Evolutionary conservation across 2,888 invertebrate species (phyloP).

Genomic region (Meteorus cinctellus): DNA sequence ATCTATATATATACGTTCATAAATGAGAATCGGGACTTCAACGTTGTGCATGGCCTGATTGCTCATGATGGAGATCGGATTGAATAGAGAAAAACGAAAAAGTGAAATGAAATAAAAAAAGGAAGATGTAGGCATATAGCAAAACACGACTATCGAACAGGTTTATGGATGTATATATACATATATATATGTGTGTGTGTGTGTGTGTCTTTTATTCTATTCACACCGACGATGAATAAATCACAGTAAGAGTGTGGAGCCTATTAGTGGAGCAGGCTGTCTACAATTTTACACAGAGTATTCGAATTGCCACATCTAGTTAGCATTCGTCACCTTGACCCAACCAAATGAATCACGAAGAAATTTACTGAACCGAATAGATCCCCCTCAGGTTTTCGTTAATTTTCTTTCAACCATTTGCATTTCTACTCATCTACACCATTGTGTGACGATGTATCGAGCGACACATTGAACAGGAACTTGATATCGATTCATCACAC

Average conservation of each 20-base stretch:
- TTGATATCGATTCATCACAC: no score
- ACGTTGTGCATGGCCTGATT: conserved; percentile 4
- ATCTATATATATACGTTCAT: background rate
- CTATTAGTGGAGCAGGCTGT: conserved; percentile 60
- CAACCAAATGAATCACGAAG: background rate
- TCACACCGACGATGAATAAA: conserved; percentile 57
- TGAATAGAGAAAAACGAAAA: conserved; percentile 9
- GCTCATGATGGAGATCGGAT: conserved; percentile 39
- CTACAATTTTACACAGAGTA: conserved; percentile 26
- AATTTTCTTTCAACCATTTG: no score
- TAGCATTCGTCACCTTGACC: background rate
- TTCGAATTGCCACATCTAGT: background rate
- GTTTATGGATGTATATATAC: conserved; percentile 45
- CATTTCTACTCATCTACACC: no score
- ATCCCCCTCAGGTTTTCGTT: no score
- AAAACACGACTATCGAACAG: conserved; percentile 51
- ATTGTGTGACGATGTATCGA: no score
- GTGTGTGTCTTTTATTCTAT: conserved; percentile 46
- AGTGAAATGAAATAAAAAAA: background rate
- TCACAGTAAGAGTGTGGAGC: conserved; percentile 54
- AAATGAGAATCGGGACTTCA: conserved; percentile 40
- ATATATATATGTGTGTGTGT: background rate
- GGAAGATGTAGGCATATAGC: background rate
- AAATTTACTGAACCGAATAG: no score
- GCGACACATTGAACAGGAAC: no score